A percentile compares a stretch with the other conserved stretches of the same genome.
phyloP scores from a whole-genome alignment of 1,140 invertebrate genomes.

The Scylla paramamosain region DNA sequence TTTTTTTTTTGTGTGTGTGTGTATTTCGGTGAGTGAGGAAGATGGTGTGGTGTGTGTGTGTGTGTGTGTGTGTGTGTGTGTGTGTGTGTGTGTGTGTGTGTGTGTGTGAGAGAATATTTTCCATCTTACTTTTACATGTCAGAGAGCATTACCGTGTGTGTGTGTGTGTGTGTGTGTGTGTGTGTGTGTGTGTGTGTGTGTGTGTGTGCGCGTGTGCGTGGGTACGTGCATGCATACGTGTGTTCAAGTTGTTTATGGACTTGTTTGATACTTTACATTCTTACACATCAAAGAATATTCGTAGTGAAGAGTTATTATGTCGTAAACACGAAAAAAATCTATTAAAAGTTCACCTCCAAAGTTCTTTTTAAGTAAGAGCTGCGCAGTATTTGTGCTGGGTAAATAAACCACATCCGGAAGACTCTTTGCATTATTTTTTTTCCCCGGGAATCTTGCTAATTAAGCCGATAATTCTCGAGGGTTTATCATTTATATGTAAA shows the following conservation, averaged over 20 bases:
- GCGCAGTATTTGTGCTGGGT: no score
- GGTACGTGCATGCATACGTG: background rate
- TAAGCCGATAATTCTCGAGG: no score
- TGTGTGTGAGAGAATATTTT: background rate
- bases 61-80: background rate
- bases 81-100: background rate
- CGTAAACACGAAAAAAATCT: no score
- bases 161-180: background rate
- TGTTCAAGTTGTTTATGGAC: background rate
- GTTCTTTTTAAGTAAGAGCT: no score
- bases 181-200: constrained; percentile 16
- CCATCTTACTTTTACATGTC: background rate
- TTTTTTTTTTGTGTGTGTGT: no score
- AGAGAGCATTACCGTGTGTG: no score
- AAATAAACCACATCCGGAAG: no score
- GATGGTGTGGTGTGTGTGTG: background rate
- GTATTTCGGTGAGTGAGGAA: background rate
- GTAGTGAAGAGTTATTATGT: no score
- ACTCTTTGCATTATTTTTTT: no score
- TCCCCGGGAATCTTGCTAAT: background rate
- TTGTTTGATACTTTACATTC: background rate
- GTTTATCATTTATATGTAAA: no score
- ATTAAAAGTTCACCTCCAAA: no score
- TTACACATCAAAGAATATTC: no score
- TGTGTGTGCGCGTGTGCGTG: background rate